A percentile compares a stretch with the other conserved stretches of the same genome.
Conservation (phyloP, 2,888 invertebrate genomes). For the Erebia epiphron region DNA sequence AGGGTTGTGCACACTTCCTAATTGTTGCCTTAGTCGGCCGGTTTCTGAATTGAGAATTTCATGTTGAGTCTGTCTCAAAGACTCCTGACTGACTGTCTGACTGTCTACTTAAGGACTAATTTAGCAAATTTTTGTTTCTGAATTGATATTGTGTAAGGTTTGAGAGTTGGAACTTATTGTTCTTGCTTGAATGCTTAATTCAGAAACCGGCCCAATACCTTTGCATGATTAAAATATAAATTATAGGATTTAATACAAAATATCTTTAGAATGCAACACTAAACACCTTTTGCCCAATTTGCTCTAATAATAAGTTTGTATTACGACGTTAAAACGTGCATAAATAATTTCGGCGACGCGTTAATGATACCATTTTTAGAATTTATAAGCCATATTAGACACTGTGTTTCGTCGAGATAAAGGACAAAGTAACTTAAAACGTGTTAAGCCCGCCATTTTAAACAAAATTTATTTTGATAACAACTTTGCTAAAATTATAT, state of each 20-base stretch:
- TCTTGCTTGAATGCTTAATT: too few species aligned
- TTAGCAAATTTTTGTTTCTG: too few species aligned
- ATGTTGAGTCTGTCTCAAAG: too few species aligned
- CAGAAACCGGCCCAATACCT: too few species aligned
- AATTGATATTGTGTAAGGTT: too few species aligned
- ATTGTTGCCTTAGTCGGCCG: too few species aligned
- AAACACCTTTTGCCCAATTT: slow-evolving; percentile 2
- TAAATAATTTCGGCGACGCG: slow-evolving; percentile 43
- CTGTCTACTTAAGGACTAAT: too few species aligned
- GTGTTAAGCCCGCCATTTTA: slow-evolving; percentile 25
- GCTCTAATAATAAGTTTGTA: slow-evolving; percentile 7
- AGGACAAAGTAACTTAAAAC: slow-evolving; percentile 37
- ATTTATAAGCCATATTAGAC: slow-evolving; percentile 46
- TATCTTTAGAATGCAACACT: neutral
- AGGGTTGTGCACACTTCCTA: too few species aligned
- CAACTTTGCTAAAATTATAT: slow-evolving; percentile 28
- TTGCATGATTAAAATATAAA: neutral
- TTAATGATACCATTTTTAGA: slow-evolving; percentile 44
- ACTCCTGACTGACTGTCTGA: too few species aligned
- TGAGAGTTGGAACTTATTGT: too few species aligned
- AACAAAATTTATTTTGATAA: slow-evolving; percentile 31
- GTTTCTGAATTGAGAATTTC: too few species aligned
- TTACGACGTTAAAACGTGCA: slow-evolving; percentile 38
- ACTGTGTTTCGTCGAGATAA: slow-evolving; percentile 39
- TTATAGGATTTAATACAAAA: neutral